phyloP scores from a whole-genome alignment of 2,888 invertebrate genomes.

The Lochmaea capreae region DNA sequence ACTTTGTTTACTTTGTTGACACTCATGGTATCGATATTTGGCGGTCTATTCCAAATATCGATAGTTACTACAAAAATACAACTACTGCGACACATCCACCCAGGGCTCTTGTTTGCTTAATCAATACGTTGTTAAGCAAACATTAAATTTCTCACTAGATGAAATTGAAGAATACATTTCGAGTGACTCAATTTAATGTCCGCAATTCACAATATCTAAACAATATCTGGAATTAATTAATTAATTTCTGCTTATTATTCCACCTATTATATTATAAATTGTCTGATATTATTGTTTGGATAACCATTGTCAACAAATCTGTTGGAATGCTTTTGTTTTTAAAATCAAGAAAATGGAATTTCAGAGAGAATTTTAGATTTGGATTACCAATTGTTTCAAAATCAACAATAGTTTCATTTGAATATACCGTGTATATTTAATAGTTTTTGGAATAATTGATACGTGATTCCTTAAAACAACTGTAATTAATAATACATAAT shows the following conservation, averaged over 20 bases:
- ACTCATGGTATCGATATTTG: no score
- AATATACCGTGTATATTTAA: neutral
- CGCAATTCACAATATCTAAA: neutral
- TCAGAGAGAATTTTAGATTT: neutral
- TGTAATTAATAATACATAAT: no score
- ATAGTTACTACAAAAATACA: no score
- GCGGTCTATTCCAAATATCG: no score
- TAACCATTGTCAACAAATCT: neutral
- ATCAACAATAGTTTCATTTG: neutral
- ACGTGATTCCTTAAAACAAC: no score
- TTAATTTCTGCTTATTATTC: neutral
- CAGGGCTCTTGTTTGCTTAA: no score
- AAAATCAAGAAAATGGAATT: slow-evolving; percentile 1
- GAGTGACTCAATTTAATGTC: neutral
- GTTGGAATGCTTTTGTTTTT: neutral
- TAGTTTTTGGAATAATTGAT: no score
- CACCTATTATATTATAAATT: neutral
- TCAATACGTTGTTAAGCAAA: no score
- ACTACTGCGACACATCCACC: no score
- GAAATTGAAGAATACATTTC: neutral
- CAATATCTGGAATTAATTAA: neutral
- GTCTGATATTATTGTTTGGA: neutral
- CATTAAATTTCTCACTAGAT: no score
- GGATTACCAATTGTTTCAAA: neutral
- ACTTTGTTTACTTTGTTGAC: no score